These are phyloP conservation scores for Sturmia bella DNA, from an alignment of 2,888 invertebrate genomes.

Conservation along the genomic window DNA sequence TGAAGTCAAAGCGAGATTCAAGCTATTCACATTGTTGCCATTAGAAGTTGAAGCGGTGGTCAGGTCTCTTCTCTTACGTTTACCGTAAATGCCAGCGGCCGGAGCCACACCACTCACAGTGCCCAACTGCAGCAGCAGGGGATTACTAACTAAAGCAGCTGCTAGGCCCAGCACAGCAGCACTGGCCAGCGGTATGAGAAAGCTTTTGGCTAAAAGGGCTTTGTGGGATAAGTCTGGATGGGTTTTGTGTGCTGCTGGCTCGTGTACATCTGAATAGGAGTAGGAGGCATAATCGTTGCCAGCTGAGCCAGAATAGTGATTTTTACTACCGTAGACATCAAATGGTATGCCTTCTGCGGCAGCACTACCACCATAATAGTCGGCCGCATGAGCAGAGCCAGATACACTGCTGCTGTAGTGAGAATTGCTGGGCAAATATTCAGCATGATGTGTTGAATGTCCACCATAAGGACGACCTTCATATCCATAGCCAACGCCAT, in stretches of 20 bases:
- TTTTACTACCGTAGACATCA: conserved; percentile 76
- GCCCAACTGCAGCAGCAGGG: conserved; percentile 89
- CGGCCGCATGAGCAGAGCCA: conserved; percentile 44
- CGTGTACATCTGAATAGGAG: conserved; percentile 70
- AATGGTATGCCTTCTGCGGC: conserved; percentile 77
- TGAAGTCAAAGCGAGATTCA: conserved; percentile 16
- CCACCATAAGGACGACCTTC: conserved; percentile 75
- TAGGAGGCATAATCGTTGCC: conserved; percentile 76
- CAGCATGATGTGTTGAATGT: conserved; percentile 47
- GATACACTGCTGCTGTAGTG: conserved; percentile 48
- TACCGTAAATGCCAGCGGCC: conserved; percentile 75
- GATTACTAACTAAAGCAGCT: conserved; percentile 89
- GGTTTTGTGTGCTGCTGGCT: conserved; percentile 75
- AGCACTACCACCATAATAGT: conserved; percentile 71
- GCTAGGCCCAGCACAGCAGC: conserved; percentile 91
- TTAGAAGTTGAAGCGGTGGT: conserved; percentile 14
- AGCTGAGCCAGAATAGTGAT: conserved; percentile 74
- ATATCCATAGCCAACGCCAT: conserved; percentile 71
- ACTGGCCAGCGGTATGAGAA: conserved; percentile 89
- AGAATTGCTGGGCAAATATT: conserved; percentile 52
- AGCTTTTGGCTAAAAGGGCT: conserved; percentile 83
- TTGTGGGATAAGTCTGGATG: conserved; percentile 76
- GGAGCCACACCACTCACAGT: conserved; percentile 85
- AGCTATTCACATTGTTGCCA: conserved; percentile 23
- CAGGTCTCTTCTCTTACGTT: conserved; percentile 72